Base-by-base conservation (phyloP, 2,888 invertebrate species). In the Drosophila antonietae region DNA sequence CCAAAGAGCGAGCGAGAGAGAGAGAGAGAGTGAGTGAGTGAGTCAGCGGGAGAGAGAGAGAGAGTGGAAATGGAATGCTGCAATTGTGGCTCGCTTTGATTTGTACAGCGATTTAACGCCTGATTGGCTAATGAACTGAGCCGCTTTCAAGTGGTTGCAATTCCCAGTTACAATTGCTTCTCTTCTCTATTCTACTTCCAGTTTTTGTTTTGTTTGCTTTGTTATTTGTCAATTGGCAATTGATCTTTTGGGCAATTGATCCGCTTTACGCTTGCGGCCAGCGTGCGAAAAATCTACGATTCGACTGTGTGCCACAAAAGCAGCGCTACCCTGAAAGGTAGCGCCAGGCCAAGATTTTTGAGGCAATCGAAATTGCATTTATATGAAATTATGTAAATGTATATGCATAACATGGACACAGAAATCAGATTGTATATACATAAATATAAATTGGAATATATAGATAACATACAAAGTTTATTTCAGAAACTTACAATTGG, bases 201-300 rank as follows among this genome's bases (percentile, higher is more conserved):
- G 8, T 18, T 47, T 78, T 35, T 59, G 55, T 53, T 72, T 47
- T 65, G 65, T 52, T 15, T 44, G 67, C 59, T 49, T 49, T 66
- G 44, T 44, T 20, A 35, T 33, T 76, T 87, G 83, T 82, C 83
- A 88, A 83, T 85, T 86, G 88, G 37, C 84, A 88, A 84, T 84
- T 84, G 84, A 84, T 86, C 89, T 89, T 87, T 89, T 89, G 68
- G 73, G 88, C 89, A 84, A 88, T 87, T 87, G 86, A 88, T 86
- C 85, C 88, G 85, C 86, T 83, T 84, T 79, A 33, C 52, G 68
- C 63, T 52, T 55, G 66, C 61, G 58, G 51, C 51, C 37, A 64
- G 75, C 71, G 80, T 79, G 78, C 71, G 80, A 77, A 78, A 75
- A 73, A 56, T 31, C 64, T 28, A 9, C 49, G 7, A 0, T 33